A percentile compares a stretch with the other conserved stretches of the same genome.
phyloP scores from a whole-genome alignment of 2,113 vertebrate genomes.

The Aviceda subcristata region DNA sequence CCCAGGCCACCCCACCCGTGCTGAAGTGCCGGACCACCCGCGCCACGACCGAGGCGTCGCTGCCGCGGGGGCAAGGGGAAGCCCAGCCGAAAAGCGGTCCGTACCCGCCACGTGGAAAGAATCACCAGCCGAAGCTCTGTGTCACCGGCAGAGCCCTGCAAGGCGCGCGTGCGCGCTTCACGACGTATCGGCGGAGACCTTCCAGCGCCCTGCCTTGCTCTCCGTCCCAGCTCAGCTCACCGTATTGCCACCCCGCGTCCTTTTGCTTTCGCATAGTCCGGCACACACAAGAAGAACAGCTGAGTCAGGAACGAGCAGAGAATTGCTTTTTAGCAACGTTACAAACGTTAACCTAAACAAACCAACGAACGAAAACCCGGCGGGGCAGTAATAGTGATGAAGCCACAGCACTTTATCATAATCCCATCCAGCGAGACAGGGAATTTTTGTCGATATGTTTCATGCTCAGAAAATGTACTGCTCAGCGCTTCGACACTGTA shows the following conservation, averaged over 20 bases:
- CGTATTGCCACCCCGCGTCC: not conserved
- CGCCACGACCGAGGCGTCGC: fast-evolving
- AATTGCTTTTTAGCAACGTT: not conserved
- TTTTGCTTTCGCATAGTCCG: not conserved
- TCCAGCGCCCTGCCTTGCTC: not conserved
- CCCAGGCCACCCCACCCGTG: fast-evolving
- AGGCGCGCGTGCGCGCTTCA: not conserved
- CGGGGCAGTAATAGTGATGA: not conserved
- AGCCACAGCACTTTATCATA: slow-evolving; percentile 43
- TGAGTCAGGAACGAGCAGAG: not conserved
- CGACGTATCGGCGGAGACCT: fast-evolving
- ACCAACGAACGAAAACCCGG: not conserved
- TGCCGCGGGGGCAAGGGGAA: not conserved
- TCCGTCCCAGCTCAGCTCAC: not conserved
- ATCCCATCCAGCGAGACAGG: slow-evolving; percentile 1
- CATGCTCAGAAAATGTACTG: slow-evolving; percentile 21
- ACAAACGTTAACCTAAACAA: not conserved
- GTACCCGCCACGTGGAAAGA: not conserved
- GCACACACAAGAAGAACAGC: not conserved
- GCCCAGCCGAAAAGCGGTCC: not conserved
- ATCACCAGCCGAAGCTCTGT: not conserved
- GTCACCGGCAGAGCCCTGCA: not conserved
- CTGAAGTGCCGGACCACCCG: not conserved
- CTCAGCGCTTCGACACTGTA: slow-evolving; percentile 2
- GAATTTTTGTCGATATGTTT: slow-evolving; percentile 13